These are phyloP conservation scores for Schizopygopsis pylzovi DNA, from an alignment of 2,797 vertebrate genomes.

Conservation along the genomic window DNA sequence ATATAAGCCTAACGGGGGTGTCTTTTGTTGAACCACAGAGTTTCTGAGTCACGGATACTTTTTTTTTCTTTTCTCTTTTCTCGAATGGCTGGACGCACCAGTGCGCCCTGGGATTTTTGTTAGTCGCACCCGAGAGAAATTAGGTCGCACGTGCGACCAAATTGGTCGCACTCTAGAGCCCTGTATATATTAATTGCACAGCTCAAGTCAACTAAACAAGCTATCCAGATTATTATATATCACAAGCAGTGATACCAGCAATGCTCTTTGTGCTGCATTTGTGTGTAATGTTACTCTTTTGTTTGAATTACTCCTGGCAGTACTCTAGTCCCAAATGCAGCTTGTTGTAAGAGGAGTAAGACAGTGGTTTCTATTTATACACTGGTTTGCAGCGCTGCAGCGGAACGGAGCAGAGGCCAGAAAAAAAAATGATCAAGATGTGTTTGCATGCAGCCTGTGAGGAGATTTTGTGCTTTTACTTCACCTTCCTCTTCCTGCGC, in stretches of 20 bases:
- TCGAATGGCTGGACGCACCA: too few relatives aligned
- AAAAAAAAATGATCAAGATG: slow-evolving; percentile 20
- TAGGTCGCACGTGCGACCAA: too few relatives aligned
- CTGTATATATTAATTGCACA: background rate
- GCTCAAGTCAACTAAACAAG: background rate
- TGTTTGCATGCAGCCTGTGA: slow-evolving; percentile 28
- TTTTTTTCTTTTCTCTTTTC: too few relatives aligned
- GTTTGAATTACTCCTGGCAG: slow-evolving; percentile 55
- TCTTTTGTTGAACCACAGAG: too few relatives aligned
- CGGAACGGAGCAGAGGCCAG: slow-evolving; percentile 18
- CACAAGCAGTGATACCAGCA: background rate
- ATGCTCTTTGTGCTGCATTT: slow-evolving; percentile 3
- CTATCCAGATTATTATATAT: too few relatives aligned
- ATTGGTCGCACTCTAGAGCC: too few relatives aligned
- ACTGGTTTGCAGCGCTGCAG: slow-evolving; percentile 42
- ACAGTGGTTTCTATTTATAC: slow-evolving; percentile 56
- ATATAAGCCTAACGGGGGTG: too few relatives aligned
- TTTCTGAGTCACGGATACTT: too few relatives aligned
- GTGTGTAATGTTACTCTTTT: slow-evolving; percentile 46
- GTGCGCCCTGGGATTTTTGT: too few relatives aligned
- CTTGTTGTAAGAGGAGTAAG: slow-evolving; percentile 63
- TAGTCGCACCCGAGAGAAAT: too few relatives aligned
- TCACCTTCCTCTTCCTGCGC: slow-evolving; percentile 46
- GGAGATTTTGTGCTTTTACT: background rate
- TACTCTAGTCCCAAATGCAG: slow-evolving; percentile 53